A percentile compares a stretch with the other conserved stretches of the same genome.
Evolutionary conservation across 2,888 invertebrate genomes (phyloP).

Genomic region (Drosophila meridiana): DNA sequence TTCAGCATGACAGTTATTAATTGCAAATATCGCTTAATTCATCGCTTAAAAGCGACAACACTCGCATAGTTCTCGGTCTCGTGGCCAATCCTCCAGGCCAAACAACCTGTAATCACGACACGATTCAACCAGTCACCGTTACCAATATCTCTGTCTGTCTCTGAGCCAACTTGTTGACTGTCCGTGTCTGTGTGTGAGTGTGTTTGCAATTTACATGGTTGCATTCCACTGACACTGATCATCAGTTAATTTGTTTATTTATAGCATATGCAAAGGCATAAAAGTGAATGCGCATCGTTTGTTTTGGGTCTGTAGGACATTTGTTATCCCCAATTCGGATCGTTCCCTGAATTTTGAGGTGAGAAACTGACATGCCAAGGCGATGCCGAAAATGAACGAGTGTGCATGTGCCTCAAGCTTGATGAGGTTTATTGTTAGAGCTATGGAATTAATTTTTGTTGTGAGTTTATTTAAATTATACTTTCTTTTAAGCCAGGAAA

Average conservation of each 20-base stretch:
- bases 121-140: constrained; percentile 55
- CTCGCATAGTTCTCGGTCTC: constrained; percentile 67
- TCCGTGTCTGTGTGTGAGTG: constrained; percentile 15
- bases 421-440: constrained; percentile 39
- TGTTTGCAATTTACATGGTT: constrained; percentile 79
- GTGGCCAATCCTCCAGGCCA: constrained; percentile 53
- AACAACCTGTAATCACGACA: constrained; percentile 82
- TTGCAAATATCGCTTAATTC: constrained; percentile 84
- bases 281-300: constrained; percentile 83
- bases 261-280: constrained; percentile 61
- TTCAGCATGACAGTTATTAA: constrained; percentile 84
- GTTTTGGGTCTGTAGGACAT: constrained; percentile 83
- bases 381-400: constrained; percentile 17
- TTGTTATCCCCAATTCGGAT: constrained; percentile 71
- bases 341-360: constrained; percentile 29
- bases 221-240: constrained; percentile 84
- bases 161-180: constrained; percentile 29
- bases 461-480: not conserved
- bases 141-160: constrained; percentile 41
- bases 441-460: not conserved
- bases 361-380: constrained; percentile 48
- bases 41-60: constrained; percentile 83
- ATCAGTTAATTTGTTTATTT: constrained; percentile 83
- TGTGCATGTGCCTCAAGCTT: not conserved
- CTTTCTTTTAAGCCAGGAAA: not conserved